Base-by-base conservation (phyloP, 2,888 invertebrate genomes). In the Ochropleura leucogaster region DNA sequence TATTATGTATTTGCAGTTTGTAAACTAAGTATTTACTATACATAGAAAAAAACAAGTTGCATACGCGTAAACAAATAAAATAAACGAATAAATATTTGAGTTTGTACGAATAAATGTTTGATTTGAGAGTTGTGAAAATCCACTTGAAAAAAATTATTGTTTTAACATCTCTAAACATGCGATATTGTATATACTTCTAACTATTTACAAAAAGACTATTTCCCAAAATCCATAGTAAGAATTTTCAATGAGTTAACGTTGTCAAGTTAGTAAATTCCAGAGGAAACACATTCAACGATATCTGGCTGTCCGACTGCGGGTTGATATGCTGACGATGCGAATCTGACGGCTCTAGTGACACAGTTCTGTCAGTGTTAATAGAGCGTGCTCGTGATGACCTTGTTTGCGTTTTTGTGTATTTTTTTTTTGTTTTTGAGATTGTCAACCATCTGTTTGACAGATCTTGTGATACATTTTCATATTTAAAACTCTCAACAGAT, bases 271-370 rank as follows among this genome's bases (percentile, higher is more conserved):
- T 30, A 30, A 30, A 67, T n/a, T 53, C 10, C 16, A 14, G 14
- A 46, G 12, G 16, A 12, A 55, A 46, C 44, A 16, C 51, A n/a
- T 46, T 40, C 12, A 12, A 14, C 18, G 20, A 16, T 14, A 44
- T 69, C 4, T 69, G 18, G 20, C 2, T 42, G 18, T 44, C 14
- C 20, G 6, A 68, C 46, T 40, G 40, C n/a, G 46, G 51, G 71
- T 68, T 55, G 55, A 40, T 69, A 71, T 69, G 40, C 30, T 69
- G 40, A 69, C 46, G 40, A 30, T 44, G 18, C 4, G 10, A 14
- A n/a, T 12, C 44, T 30, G 6, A 44, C 30, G 30, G 30, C 30
- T 30, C 30, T 30, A 30, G 30, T 30, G 30, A 14, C 16, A 60
- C 4, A 59, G 40, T 16, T 46, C 30, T n/a, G 5, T n/a, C 18